Evolutionary conservation across 2,888 invertebrate species (phyloP).

Genomic region (Cosmia trapezina): DNA sequence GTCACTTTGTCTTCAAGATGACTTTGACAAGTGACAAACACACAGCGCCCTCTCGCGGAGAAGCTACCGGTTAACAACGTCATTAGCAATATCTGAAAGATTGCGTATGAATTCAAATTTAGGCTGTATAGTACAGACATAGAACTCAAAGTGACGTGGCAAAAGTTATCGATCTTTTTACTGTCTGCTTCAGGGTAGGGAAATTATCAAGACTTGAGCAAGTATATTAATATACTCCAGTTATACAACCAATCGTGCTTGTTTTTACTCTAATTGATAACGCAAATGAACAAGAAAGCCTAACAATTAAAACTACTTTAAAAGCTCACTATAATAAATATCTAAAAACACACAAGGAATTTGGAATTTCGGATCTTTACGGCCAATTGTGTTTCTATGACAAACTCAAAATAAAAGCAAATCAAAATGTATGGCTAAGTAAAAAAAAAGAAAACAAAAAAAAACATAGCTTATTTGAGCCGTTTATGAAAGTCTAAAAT

Average conservation of each 20-base stretch:
- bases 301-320: conserved; percentile 25
- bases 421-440: conserved; percentile 35
- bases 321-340: conserved; percentile 42
- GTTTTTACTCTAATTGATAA: not conserved
- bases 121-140: not conserved
- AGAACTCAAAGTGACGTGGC: not conserved
- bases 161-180: not conserved
- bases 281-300: conserved; percentile 40
- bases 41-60: too few relatives aligned
- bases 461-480: not conserved
- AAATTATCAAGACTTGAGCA: not conserved
- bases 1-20: too few relatives aligned
- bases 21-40: too few relatives aligned
- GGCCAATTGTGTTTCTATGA: conserved; percentile 68
- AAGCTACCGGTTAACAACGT: too few relatives aligned
- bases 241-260: conserved; percentile 14
- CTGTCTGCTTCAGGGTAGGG: not conserved
- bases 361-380: conserved; percentile 67
- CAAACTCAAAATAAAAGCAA: conserved; percentile 51
- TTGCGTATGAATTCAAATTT: not conserved
- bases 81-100: not conserved
- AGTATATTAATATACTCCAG: not conserved
- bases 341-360: conserved; percentile 62
- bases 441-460: not conserved
- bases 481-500: not conserved